phyloP scores from a whole-genome alignment of 2,113 vertebrate species.

The Bambusicola thoracicus region DNA sequence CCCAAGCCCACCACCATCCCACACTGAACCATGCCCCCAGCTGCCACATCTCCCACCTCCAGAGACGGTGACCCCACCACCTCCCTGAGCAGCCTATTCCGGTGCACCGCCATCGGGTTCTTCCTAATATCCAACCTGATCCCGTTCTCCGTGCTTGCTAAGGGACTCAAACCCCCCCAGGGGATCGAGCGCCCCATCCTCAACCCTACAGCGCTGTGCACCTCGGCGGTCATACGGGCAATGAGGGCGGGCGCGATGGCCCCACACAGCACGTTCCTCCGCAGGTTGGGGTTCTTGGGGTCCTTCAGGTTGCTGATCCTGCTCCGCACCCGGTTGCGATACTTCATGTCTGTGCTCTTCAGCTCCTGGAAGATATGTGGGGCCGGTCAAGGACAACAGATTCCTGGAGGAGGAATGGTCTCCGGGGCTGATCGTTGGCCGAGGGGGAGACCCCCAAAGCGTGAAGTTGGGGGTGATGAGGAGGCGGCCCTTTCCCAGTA shows the following conservation, averaged over 20 bases:
- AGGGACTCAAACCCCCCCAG: not conserved
- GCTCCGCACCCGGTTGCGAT: slow-evolving; percentile 95
- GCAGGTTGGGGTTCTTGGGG: slow-evolving; percentile 91
- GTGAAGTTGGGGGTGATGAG: fast-evolving
- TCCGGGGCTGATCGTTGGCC: fast-evolving
- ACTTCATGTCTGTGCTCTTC: slow-evolving; percentile 94
- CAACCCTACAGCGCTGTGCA: slow-evolving; percentile 25
- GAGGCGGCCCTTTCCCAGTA: not conserved
- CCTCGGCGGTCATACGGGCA: slow-evolving; percentile 94
- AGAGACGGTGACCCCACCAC: too few species aligned
- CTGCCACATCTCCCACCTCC: too few species aligned
- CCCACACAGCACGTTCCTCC: slow-evolving; percentile 89
- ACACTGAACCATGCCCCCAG: too few species aligned
- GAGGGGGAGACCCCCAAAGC: not conserved
- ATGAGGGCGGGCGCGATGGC: slow-evolving; percentile 85
- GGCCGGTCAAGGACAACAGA: slow-evolving; percentile 60
- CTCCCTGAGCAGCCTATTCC: not conserved
- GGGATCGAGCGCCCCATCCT: not conserved
- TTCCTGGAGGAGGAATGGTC: not conserved
- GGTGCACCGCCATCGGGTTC: too few species aligned
- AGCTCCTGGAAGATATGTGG: slow-evolving; percentile 96
- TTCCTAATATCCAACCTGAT: too few species aligned
- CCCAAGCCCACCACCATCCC: too few species aligned
- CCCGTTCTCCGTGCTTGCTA: not conserved
- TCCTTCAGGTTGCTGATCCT: slow-evolving; percentile 98